Evolutionary conservation across 2,888 invertebrate genomes (phyloP).

Genomic region (Oegoconia quadripuncta): DNA sequence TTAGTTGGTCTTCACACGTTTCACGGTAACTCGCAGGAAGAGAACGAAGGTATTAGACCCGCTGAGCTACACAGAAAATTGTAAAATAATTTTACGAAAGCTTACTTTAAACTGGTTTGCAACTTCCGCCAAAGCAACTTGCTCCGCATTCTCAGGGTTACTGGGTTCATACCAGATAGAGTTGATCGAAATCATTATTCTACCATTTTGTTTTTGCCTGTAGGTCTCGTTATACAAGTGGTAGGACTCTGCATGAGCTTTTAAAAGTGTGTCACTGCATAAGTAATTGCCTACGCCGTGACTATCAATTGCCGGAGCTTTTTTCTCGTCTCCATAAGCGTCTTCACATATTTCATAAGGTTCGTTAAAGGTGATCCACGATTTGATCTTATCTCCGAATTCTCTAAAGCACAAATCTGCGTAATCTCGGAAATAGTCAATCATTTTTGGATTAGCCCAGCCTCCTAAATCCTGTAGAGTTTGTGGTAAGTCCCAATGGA

Average conservation of each 20-base stretch:
- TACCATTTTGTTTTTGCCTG: constrained; percentile 74
- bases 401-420: constrained; percentile 73
- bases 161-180: constrained; percentile 76
- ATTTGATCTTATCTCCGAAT: constrained; percentile 79
- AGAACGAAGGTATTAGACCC: no score
- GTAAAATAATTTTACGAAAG: constrained; percentile 4
- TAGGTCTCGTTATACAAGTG: constrained; percentile 81
- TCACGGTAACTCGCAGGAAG: no score
- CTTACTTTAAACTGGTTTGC: constrained; percentile 74
- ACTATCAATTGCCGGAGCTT: constrained; percentile 75
- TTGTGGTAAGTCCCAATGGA: constrained; percentile 85
- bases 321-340: constrained; percentile 73
- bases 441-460: constrained; percentile 74
- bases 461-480: constrained; percentile 76
- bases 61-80: no score
- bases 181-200: constrained; percentile 74
- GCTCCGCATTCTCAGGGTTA: constrained; percentile 57
- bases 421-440: constrained; percentile 78
- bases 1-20: no score
- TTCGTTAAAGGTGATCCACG: constrained; percentile 86
- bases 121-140: constrained; percentile 65
- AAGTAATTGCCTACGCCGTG: constrained; percentile 81
- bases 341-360: constrained; percentile 77
- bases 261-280: constrained; percentile 81
- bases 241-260: constrained; percentile 84